phyloP scores from a whole-genome alignment of 1,140 invertebrate species.

The Atta colombica region DNA sequence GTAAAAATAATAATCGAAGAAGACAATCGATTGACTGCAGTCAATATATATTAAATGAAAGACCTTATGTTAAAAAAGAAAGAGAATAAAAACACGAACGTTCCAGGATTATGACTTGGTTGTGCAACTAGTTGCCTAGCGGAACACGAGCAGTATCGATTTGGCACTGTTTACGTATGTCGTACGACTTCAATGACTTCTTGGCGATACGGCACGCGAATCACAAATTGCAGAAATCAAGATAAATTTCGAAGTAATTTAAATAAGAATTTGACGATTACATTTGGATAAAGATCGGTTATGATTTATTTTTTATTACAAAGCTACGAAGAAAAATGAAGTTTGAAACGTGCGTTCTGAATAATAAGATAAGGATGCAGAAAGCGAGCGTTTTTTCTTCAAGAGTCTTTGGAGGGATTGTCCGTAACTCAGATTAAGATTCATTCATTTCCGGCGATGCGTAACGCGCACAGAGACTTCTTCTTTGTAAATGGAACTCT shows the following conservation, averaged over 20 bases:
- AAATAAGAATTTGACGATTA: not conserved
- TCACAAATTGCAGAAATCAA: constrained; percentile 11
- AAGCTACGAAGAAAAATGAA: not conserved
- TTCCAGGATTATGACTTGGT: constrained; percentile 45
- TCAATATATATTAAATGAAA: not conserved
- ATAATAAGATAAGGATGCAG: not conserved
- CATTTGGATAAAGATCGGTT: not conserved
- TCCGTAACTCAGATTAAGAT: constrained; percentile 44
- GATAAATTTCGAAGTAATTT: not conserved
- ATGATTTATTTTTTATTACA: not conserved
- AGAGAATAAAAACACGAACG: not conserved
- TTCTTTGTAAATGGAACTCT: constrained; percentile 31
- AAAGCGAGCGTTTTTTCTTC: constrained; percentile 3
- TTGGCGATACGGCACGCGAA: constrained; percentile 21
- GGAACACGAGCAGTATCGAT: constrained; percentile 60
- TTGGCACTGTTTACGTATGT: constrained; percentile 63
- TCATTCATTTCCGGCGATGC: constrained; percentile 35
- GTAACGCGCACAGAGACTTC: constrained; percentile 35
- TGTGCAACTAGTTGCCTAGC: constrained; percentile 41
- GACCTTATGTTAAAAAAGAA: not conserved
- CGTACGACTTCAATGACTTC: constrained; percentile 62
- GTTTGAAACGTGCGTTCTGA: not conserved
- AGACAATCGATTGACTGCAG: not conserved
- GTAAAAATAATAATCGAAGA: constrained; percentile 4
- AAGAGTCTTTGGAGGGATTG: not conserved